phyloP scores from a whole-genome alignment of 2,113 vertebrate genomes.

The Chaetorhynchus papuensis region DNA sequence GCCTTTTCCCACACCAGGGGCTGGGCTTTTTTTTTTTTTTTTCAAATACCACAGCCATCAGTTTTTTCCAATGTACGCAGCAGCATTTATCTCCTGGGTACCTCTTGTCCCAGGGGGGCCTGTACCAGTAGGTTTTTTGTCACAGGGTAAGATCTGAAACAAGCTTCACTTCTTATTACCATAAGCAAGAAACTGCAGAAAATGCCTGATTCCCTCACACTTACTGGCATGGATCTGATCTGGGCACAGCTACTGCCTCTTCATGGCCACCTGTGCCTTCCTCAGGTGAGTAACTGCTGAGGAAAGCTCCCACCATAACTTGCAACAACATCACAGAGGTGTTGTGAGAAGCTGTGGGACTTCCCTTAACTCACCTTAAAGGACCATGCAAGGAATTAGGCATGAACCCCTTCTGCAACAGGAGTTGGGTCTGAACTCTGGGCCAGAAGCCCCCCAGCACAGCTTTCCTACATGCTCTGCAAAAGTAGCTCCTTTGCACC shows the following conservation, averaged over 20 bases:
- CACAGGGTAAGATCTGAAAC: neutral
- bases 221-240: neutral
- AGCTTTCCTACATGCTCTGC: neutral
- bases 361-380: neutral
- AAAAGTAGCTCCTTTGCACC: neutral
- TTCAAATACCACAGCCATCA: neutral
- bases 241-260: neutral
- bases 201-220: neutral
- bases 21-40: neutral
- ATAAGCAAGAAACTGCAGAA: neutral
- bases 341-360: neutral
- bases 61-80: neutral
- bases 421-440: neutral
- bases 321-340: neutral
- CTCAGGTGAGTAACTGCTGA: neutral
- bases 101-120: neutral
- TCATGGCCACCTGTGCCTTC: neutral
- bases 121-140: neutral
- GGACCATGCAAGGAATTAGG: neutral
- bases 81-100: neutral
- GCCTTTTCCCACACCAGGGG: neutral
- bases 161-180: neutral
- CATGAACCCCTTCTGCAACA: rapidly evolving
- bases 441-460: neutral
- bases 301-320: neutral